These are phyloP conservation scores for Drosophila persimilis DNA, from an alignment of 1,140 invertebrate species.

Conservation along the genomic window DNA sequence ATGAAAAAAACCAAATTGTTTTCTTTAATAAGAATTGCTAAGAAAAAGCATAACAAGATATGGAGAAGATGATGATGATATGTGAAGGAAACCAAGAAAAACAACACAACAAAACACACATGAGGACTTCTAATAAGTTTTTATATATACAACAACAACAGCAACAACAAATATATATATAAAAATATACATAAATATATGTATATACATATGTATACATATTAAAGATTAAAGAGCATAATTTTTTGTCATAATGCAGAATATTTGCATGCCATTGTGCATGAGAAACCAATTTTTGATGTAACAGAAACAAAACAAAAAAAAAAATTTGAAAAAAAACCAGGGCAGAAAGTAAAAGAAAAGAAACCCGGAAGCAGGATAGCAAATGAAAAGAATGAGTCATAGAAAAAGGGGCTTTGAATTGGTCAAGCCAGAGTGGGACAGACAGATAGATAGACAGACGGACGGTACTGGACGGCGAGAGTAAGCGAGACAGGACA, in stretches of 20 bases:
- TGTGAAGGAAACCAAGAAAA: conserved; percentile 1
- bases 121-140: conserved; percentile 75
- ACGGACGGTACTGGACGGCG: too few relatives aligned
- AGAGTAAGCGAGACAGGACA: too few relatives aligned
- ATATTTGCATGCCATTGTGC: conserved; percentile 53
- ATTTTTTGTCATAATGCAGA: conserved; percentile 75
- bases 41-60: background rate
- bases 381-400: conserved; percentile 7
- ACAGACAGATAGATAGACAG: background rate
- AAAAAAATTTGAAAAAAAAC: conserved; percentile 20
- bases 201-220: conserved; percentile 13
- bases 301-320: conserved; percentile 52
- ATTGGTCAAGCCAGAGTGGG: conserved; percentile 1
- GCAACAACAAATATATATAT: conserved; percentile 26
- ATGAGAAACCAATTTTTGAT: conserved; percentile 71
- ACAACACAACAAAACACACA: conserved; percentile 55
- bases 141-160: conserved; percentile 60
- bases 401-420: conserved; percentile 5
- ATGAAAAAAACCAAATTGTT: conserved; percentile 29
- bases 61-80: background rate
- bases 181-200: conserved; percentile 34
- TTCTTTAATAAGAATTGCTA: conserved; percentile 37
- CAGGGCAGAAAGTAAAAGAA: conserved; percentile 18
- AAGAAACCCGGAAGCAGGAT: conserved; percentile 3
- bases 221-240: conserved; percentile 56